These are phyloP conservation scores for Eulemur macaco DNA, from an alignment of 2,113 vertebrate species.

Conservation along the genomic window DNA sequence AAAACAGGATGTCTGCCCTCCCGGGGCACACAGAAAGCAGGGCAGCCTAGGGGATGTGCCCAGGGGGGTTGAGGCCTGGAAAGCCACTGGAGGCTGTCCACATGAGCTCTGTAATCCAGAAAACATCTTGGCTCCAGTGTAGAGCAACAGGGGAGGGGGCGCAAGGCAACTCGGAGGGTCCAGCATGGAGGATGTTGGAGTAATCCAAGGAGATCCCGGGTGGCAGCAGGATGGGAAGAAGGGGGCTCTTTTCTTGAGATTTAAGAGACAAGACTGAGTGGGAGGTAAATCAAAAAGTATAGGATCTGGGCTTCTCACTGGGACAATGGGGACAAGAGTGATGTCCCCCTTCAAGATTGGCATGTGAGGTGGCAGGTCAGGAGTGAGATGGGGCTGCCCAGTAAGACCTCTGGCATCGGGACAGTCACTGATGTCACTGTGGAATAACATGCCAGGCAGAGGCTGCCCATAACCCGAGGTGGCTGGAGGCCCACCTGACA, in stretches of 20 bases:
- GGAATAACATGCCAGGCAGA: not conserved
- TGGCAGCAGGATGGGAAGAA: not conserved
- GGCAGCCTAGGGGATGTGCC: not conserved
- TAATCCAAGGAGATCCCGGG: not conserved
- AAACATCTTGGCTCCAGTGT: not conserved
- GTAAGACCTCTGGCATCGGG: not conserved
- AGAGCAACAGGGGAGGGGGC: not conserved
- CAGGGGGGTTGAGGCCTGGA: not conserved
- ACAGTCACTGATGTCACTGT: not conserved
- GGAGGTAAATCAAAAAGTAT: not conserved
- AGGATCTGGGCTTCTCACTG: not conserved
- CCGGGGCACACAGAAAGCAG: not conserved
- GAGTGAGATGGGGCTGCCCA: not conserved
- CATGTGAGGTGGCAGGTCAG: not conserved
- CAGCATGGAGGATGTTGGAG: not conserved
- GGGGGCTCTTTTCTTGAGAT: not conserved
- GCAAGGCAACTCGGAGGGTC: not conserved
- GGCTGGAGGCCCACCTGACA: not conserved
- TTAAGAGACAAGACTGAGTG: not conserved
- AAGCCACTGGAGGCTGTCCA: not conserved
- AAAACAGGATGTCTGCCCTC: too few relatives aligned
- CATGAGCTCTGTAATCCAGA: not conserved
- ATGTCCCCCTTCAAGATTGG: accelerated
- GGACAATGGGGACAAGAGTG: not conserved
- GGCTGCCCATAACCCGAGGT: not conserved